Evolutionary conservation across 2,797 vertebrate genomes (phyloP).

Genomic region (Sebastes miniatus): DNA sequence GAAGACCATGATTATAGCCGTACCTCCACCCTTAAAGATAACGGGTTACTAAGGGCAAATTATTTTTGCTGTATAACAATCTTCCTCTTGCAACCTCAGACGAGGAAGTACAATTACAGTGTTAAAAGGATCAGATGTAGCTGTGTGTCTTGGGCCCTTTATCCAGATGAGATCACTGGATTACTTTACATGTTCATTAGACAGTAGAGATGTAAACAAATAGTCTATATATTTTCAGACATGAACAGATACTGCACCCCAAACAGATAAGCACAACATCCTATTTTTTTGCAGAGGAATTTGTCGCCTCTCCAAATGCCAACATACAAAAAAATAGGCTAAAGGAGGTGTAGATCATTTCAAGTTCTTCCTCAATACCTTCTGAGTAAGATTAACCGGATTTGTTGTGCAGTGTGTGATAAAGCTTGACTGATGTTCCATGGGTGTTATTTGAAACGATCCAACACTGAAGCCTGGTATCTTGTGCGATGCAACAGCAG

Average conservation of each 20-base stretch:
- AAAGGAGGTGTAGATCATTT: neutral
- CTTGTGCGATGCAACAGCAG: neutral
- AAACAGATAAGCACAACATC: neutral
- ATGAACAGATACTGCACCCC: neutral
- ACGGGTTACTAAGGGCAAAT: slow-evolving; percentile 1
- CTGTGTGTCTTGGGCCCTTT: neutral
- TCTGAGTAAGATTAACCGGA: neutral
- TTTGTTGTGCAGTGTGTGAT: neutral
- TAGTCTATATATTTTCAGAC: neutral
- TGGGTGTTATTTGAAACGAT: neutral
- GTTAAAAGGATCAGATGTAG: slow-evolving; percentile 12
- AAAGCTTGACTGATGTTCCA: neutral
- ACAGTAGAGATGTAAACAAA: neutral
- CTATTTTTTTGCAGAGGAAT: neutral
- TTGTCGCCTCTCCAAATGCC: neutral
- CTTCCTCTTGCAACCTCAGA: slow-evolving; percentile 10
- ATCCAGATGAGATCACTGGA: slow-evolving; percentile 4
- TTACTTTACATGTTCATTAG: slow-evolving; percentile 13
- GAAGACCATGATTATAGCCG: slow-evolving; percentile 11
- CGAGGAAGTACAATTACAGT: slow-evolving; percentile 19
- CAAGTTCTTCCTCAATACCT: neutral
- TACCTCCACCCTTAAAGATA: slow-evolving; percentile 1
- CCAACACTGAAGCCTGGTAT: neutral
- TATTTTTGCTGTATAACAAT: slow-evolving; percentile 5
- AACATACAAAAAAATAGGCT: neutral